Percentiles rank a stretch among this genome's conserved stretches.
Evolutionary conservation across 2,797 vertebrate genomes (phyloP).

Genomic region (Megaceryle alcyon): DNA sequence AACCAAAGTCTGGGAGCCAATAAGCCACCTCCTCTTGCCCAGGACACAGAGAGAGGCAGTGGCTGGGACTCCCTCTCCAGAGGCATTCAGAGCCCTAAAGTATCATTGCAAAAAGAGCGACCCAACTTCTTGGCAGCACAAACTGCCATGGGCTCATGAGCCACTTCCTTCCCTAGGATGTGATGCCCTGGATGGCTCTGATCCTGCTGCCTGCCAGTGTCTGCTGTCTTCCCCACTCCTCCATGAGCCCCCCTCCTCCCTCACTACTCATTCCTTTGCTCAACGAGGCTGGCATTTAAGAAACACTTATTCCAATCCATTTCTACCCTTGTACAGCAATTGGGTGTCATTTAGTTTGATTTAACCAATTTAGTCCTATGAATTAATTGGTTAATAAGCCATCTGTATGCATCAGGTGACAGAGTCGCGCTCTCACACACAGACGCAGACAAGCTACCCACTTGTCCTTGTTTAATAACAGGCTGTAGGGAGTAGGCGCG

Average conservation of each 20-base stretch:
- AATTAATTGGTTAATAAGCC: conserved; percentile 80
- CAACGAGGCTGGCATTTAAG: conserved; percentile 72
- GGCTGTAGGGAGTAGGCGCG: background rate
- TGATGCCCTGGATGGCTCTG: background rate
- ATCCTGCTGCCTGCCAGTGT: background rate
- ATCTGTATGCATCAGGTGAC: conserved; percentile 75
- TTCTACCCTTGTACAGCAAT: conserved; percentile 74
- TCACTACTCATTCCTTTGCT: conserved; percentile 40
- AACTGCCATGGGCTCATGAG: background rate
- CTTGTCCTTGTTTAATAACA: conserved; percentile 72
- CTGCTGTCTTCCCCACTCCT: background rate
- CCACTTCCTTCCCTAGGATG: background rate
- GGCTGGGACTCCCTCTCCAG: background rate
- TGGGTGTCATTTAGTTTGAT: conserved; percentile 77
- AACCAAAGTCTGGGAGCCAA: background rate
- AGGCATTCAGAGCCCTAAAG: background rate
- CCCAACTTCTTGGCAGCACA: background rate
- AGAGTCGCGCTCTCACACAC: conserved; percentile 47
- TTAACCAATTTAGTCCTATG: conserved; percentile 76
- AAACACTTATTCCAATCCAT: conserved; percentile 73
- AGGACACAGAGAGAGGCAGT: background rate
- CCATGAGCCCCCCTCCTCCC: background rate
- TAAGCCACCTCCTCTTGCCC: background rate
- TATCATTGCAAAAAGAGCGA: background rate
- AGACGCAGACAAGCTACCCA: conserved; percentile 57